A percentile compares a stretch with the other conserved stretches of the same genome.
These are phyloP conservation scores for Ridgeia piscesae DNA, from an alignment of 1,140 invertebrate genomes.

Conservation along the genomic window DNA sequence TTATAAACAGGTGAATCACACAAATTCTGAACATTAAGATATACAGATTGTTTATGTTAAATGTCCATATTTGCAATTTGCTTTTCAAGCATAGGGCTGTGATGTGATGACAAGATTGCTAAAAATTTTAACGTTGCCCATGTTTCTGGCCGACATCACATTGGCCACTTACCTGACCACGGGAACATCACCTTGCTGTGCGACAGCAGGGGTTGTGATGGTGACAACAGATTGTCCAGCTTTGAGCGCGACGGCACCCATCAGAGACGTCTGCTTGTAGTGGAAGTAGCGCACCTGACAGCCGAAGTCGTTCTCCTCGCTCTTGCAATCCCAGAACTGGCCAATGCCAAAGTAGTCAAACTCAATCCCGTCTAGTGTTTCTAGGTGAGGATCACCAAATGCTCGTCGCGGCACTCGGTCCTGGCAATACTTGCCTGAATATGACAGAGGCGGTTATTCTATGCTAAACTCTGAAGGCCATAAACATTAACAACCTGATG, in stretches of 20 bases:
- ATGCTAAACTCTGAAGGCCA: background rate
- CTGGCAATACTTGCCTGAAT: background rate
- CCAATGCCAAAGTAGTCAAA: conserved; percentile 17
- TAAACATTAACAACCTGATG: no score
- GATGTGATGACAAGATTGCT: no score
- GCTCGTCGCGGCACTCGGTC: background rate
- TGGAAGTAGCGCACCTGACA: background rate
- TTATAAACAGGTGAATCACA: no score
- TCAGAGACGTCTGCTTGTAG: conserved; percentile 3
- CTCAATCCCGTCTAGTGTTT: background rate
- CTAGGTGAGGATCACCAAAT: background rate
- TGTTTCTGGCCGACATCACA: background rate
- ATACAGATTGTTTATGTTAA: no score
- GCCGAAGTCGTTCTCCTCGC: conserved; percentile 2
- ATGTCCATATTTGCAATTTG: no score
- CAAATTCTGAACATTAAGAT: no score
- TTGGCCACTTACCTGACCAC: background rate
- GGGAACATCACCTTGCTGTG: background rate
- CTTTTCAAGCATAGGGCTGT: no score
- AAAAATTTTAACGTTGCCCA: no score
- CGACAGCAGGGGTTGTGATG: background rate
- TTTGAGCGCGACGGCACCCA: conserved; percentile 5
- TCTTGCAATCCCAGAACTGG: background rate
- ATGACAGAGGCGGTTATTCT: background rate
- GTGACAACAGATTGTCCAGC: conserved; percentile 9